phyloP scores from a whole-genome alignment of 2,797 vertebrate genomes.

The Protosalanx chinensis region DNA sequence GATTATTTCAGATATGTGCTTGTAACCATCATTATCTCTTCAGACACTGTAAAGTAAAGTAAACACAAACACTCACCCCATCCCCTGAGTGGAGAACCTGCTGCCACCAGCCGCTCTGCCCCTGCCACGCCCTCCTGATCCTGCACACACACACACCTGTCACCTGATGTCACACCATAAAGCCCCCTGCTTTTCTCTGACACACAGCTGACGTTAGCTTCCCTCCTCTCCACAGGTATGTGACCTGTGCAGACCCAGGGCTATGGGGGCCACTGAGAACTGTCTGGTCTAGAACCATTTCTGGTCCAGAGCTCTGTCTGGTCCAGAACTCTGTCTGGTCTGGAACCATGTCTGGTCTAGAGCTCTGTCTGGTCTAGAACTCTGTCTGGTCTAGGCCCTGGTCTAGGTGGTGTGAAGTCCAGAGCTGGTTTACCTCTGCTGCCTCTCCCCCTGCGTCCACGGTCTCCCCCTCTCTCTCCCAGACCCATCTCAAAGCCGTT shows the following conservation, averaged over 20 bases:
- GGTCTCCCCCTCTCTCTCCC: slow-evolving; percentile 84
- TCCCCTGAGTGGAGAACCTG: slow-evolving; percentile 90
- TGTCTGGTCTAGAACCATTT: too few relatives aligned
- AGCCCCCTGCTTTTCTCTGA: not conserved
- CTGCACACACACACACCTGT: slow-evolving; percentile 55
- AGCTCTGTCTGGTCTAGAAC: too few relatives aligned
- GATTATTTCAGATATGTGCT: slow-evolving; percentile 41
- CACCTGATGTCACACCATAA: not conserved
- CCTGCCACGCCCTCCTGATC: slow-evolving; percentile 81
- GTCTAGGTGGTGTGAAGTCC: not conserved
- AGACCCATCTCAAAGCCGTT: slow-evolving; percentile 87
- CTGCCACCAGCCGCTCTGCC: slow-evolving; percentile 83
- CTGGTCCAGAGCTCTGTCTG: not conserved
- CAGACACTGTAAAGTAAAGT: slow-evolving; percentile 7
- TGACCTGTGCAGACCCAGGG: too few relatives aligned
- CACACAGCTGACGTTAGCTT: not conserved
- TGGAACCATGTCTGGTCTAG: not conserved
- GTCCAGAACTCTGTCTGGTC: too few relatives aligned
- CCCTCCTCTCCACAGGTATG: too few relatives aligned
- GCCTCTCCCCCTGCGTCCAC: slow-evolving; percentile 82
- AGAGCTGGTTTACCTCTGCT: slow-evolving; percentile 81
- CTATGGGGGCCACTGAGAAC: not conserved
- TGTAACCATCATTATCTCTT: slow-evolving; percentile 47
- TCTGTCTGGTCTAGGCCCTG: too few relatives aligned
- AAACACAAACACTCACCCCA: slow-evolving; percentile 81